Evolutionary conservation across 2,797 vertebrate genomes (phyloP), one percentile per base, ranked within the genome.

Genomic region (Myotis myotis): DNA sequence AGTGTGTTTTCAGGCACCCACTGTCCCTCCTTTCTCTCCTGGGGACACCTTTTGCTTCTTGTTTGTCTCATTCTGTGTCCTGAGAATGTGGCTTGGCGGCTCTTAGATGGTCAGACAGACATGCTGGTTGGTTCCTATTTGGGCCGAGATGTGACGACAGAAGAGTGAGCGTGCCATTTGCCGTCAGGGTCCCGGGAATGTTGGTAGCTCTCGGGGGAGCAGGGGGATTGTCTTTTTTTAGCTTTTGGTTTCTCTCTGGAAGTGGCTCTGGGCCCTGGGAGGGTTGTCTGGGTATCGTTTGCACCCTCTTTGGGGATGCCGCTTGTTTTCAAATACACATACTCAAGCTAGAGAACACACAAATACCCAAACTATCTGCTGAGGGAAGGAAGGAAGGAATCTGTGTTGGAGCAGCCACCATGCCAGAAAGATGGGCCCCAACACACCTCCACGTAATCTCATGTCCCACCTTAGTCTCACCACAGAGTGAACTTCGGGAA

Each of bases 341-440:
- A 51, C 74, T 4, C 47, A 13, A 13, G 22, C 13, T 10, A n/a
- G 15, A 66, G 28, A 84, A 38, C 28, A 49, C 17, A 55, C 25
- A 47, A 22, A 36, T 38, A 72, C 22, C 55, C 33, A 64, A 62
- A 4, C 13, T 60, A 0, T 36, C 57, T 80, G 13, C n/a, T 11
- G 13, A 51, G 19, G 41, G 79, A 60, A 30, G 74, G 74, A 8
- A 13, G 36, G 23, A 76, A n/a, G 57, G 66, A 57, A 28, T 64
- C 33, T 16, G 4, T 5, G 22, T 15, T 5, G 2, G 20, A 19
- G 1, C n/a, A 23, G 16, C 15, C 25, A 22, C 20, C 20, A 9
- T 16, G 33, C 30, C 55, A 36, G 47, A 87, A 89, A 72, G 15
- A 53, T 4, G 3, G 11, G 20, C 25, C 8, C 10, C 79, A 10